Percentiles rank a stretch among this genome's conserved stretches.
Conservation (phyloP, 2,797 vertebrate species). For the Paguma larvata region DNA sequence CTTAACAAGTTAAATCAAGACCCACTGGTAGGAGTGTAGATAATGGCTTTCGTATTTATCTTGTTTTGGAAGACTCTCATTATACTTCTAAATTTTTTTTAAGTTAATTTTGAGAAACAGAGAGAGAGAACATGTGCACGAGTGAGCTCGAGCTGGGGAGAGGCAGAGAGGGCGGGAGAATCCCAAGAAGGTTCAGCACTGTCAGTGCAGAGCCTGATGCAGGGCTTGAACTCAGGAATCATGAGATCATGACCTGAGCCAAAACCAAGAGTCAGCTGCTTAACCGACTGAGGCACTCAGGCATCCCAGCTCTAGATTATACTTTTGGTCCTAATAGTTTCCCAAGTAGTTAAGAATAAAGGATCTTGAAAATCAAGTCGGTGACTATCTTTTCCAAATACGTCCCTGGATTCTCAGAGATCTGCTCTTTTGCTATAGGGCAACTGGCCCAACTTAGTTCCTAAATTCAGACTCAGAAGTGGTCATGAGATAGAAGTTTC, state of each 20-base stretch:
- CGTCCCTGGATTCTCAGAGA: slow-evolving; percentile 9
- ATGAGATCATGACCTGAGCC: too few relatives aligned
- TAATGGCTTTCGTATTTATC: slow-evolving; percentile 60
- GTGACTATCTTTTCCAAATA: not conserved
- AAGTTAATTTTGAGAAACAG: too few relatives aligned
- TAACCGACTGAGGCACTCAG: too few relatives aligned
- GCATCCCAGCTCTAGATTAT: not conserved
- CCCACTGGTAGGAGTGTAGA: not conserved
- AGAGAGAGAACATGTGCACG: too few relatives aligned
- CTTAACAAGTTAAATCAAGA: slow-evolving; percentile 46
- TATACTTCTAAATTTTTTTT: not conserved
- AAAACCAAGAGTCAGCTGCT: too few relatives aligned
- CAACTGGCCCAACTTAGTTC: not conserved
- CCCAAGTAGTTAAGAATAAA: slow-evolving; percentile 46
- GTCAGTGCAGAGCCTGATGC: too few relatives aligned
- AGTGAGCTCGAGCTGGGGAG: too few relatives aligned
- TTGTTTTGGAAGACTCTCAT: slow-evolving; percentile 48
- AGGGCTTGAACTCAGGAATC: too few relatives aligned
- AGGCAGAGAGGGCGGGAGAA: too few relatives aligned
- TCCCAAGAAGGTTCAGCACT: too few relatives aligned
- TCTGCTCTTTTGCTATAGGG: not conserved
- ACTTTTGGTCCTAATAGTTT: slow-evolving; percentile 45
- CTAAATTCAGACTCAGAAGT: not conserved
- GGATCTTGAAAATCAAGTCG: slow-evolving; percentile 61
- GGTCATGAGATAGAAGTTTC: slow-evolving; percentile 65